Evolutionary conservation across 2,888 invertebrate genomes (phyloP).

Genomic region (Caenorhabditis wallacei): DNA sequence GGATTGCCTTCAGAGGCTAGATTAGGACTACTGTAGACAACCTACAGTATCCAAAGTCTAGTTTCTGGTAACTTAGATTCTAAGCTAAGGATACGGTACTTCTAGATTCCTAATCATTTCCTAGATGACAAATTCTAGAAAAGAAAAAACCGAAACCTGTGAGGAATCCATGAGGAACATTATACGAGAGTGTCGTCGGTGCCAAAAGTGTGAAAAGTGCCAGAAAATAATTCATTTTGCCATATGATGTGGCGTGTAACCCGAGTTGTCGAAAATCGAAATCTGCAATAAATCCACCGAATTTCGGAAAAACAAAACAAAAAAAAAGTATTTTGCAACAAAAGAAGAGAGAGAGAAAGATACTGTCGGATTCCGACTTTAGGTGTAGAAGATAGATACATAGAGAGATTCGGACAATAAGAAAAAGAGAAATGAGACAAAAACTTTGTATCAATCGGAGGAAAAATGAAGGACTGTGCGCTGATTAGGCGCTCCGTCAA

Average conservation of each 20-base stretch:
- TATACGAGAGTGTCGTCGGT: slow-evolving; percentile 40
- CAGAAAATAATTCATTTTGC: slow-evolving; percentile 56
- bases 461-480: not conserved
- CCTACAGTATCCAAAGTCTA: too few relatives aligned
- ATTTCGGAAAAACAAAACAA: too few relatives aligned
- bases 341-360: not conserved
- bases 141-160: slow-evolving; percentile 14
- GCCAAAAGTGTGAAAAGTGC: slow-evolving; percentile 35
- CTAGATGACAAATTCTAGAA: not conserved
- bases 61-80: too few relatives aligned
- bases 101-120: too few relatives aligned
- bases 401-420: slow-evolving; percentile 19
- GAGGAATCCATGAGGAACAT: slow-evolving; percentile 57
- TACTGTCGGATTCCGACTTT: not conserved
- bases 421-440: slow-evolving; percentile 15
- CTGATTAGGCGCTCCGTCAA: slow-evolving; percentile 63
- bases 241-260: slow-evolving; percentile 58
- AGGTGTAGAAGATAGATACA: not conserved
- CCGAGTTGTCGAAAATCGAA: slow-evolving; percentile 26
- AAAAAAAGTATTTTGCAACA: slow-evolving; percentile 22
- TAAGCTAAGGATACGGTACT: too few relatives aligned
- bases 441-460: slow-evolving; percentile 65
- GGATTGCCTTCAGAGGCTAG: too few relatives aligned
- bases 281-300: slow-evolving; percentile 20
- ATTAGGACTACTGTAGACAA: too few relatives aligned